These are phyloP conservation scores for Furnarius figulus DNA, from an alignment of 2,113 vertebrate species.

Conservation along the genomic window DNA sequence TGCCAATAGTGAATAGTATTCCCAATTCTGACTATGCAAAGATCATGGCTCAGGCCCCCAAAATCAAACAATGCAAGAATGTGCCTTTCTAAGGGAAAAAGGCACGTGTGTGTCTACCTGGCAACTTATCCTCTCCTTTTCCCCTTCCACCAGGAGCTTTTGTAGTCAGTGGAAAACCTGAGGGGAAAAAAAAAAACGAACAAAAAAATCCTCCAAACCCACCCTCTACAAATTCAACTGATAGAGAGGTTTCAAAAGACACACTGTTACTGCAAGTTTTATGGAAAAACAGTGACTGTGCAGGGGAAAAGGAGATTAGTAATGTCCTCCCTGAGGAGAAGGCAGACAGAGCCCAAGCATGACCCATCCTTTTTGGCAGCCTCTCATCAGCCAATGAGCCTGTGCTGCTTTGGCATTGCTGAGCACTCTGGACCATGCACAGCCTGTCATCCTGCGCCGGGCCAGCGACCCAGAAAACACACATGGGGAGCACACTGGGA, in stretches of 20 bases:
- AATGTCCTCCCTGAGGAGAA: slow-evolving; percentile 52
- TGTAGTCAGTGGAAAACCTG: background rate
- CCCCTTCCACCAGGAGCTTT: background rate
- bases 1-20: slow-evolving; percentile 54
- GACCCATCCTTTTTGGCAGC: slow-evolving; percentile 54
- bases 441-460: background rate
- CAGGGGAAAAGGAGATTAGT: slow-evolving; percentile 26
- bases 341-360: slow-evolving; percentile 24
- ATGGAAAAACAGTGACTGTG: slow-evolving; percentile 37
- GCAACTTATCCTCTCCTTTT: background rate
- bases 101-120: background rate
- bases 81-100: background rate
- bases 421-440: background rate
- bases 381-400: background rate
- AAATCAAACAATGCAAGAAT: background rate
- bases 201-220: background rate
- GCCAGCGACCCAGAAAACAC: background rate
- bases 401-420: background rate
- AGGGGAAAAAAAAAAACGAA: background rate
- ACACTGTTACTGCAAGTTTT: background rate
- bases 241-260: background rate
- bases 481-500: background rate
- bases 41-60: slow-evolving; percentile 35
- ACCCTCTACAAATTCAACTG: background rate
- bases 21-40: background rate